phyloP scores from a whole-genome alignment of 2,888 invertebrate species.

The Nomada lathburiana region DNA sequence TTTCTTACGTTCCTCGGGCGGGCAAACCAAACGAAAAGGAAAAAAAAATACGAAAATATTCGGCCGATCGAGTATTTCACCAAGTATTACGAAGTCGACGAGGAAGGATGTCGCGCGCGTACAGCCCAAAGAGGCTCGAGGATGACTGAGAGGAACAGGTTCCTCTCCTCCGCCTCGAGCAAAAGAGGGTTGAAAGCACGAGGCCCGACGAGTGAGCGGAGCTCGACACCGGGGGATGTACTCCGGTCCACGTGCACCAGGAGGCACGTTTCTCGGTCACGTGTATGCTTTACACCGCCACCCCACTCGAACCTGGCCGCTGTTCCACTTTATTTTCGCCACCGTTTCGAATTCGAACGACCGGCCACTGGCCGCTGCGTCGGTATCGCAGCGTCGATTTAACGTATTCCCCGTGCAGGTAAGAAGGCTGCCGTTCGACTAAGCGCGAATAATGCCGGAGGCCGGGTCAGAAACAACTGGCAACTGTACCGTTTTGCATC shows the following conservation, averaged over 20 bases:
- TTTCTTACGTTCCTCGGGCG: slow-evolving; percentile 33
- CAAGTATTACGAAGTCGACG: background rate
- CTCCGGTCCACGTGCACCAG: slow-evolving; percentile 80
- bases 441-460: background rate
- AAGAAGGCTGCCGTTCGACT: background rate
- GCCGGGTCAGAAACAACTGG: background rate
- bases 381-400: background rate
- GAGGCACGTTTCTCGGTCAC: slow-evolving; percentile 83
- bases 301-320: background rate
- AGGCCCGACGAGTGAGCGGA: slow-evolving; percentile 58
- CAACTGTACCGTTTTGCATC: background rate
- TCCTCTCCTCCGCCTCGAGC: slow-evolving; percentile 65
- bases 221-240: slow-evolving; percentile 59
- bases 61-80: slow-evolving; percentile 11
- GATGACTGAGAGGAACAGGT: slow-evolving; percentile 73
- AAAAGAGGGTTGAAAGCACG: slow-evolving; percentile 73
- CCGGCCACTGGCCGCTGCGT: background rate
- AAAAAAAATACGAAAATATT: background rate
- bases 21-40: background rate
- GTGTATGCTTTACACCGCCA: slow-evolving; percentile 66
- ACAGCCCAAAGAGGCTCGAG: slow-evolving; percentile 69
- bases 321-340: slow-evolving; percentile 43
- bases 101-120: slow-evolving; percentile 58
- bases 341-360: slow-evolving; percentile 29
- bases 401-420: background rate